Evolutionary conservation across 2,113 vertebrate genomes (phyloP).

Genomic region (Leptobrachium leishanense): DNA sequence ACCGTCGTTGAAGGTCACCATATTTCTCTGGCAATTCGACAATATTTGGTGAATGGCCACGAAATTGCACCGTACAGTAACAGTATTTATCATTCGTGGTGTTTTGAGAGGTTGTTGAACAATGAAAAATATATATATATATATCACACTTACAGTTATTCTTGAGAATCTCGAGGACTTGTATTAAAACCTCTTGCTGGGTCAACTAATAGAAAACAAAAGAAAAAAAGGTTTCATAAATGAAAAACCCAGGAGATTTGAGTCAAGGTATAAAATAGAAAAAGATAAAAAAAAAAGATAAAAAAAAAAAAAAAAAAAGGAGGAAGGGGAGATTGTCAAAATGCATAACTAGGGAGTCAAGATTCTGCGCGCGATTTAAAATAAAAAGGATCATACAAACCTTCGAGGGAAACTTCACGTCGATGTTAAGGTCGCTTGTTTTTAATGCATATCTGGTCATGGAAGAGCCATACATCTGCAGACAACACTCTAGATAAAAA

Average conservation of each 20-base stretch:
- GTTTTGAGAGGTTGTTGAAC: background rate
- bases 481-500: constrained; percentile 81
- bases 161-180: constrained; percentile 93
- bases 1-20: no score
- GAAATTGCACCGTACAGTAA: no score
- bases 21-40: no score
- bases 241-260: no score
- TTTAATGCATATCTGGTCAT: constrained; percentile 94
- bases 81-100: no score
- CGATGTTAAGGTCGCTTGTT: constrained; percentile 93
- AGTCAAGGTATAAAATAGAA: no score
- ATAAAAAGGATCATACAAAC: constrained; percentile 66
- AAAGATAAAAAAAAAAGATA: no score
- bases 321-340: no score
- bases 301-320: no score
- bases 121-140: constrained; percentile 1
- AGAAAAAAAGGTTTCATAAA: constrained; percentile 35
- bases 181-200: constrained; percentile 94
- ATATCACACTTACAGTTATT: constrained; percentile 86
- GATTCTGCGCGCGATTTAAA: no score
- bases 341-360: no score
- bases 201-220: constrained; percentile 77
- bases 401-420: constrained; percentile 85
- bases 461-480: constrained; percentile 93
- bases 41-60: no score